Conservation (phyloP, 1,140 invertebrate species). For the Chlorops oryzae region DNA sequence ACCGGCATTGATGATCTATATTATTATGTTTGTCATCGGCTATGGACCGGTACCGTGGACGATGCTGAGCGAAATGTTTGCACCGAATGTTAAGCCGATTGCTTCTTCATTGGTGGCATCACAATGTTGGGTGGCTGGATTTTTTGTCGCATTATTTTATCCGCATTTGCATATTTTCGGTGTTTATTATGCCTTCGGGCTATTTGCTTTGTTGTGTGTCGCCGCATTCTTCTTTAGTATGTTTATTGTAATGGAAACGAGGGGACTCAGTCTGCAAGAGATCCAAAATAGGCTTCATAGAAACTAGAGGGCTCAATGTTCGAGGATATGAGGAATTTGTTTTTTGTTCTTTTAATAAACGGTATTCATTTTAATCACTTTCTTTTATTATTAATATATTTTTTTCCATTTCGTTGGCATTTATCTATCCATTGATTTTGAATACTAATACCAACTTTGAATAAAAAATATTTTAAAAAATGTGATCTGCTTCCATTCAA, state of each 20-base stretch:
- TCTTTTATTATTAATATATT: neutral
- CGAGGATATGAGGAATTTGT: neutral
- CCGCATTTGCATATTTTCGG: constrained; percentile 54
- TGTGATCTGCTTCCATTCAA: too few species aligned
- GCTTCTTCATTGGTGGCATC: constrained; percentile 65
- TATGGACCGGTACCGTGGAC: constrained; percentile 77
- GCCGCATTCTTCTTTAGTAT: constrained; percentile 54
- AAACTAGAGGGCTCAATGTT: constrained; percentile 6
- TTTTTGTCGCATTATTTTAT: constrained; percentile 71
- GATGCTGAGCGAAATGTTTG: constrained; percentile 72
- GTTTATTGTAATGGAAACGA: constrained; percentile 69
- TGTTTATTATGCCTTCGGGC: constrained; percentile 63
- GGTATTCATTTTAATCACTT: neutral
- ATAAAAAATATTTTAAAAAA: too few species aligned
- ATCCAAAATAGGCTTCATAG: constrained; percentile 60
- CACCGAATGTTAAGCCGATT: constrained; percentile 62
- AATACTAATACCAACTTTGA: too few species aligned
- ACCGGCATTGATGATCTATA: constrained; percentile 55
- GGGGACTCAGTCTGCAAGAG: constrained; percentile 65
- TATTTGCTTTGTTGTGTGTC: constrained; percentile 65
- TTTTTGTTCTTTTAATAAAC: too few species aligned
- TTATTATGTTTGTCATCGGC: constrained; percentile 55
- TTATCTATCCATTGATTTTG: too few species aligned
- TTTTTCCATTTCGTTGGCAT: too few species aligned
- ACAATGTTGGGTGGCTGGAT: constrained; percentile 69